phyloP scores from a whole-genome alignment of 2,113 vertebrate genomes.

The Todiramphus chloris region DNA sequence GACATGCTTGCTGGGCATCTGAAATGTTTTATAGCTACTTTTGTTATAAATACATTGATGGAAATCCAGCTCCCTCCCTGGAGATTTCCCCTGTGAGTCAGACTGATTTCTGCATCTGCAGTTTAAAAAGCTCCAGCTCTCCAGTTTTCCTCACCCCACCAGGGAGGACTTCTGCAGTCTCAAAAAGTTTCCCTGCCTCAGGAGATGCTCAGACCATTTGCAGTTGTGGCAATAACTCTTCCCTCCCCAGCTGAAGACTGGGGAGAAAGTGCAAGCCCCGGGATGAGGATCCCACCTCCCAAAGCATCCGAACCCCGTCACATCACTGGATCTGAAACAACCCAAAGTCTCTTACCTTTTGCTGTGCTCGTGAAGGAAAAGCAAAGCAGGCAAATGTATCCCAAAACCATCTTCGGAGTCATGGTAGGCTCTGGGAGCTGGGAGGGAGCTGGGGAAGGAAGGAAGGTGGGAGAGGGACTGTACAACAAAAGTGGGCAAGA shows the following conservation, averaged over 20 bases:
- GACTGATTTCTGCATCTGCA: background rate
- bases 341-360: constrained; percentile 36
- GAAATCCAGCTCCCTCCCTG: background rate
- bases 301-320: fast-evolving
- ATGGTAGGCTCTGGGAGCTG: constrained; percentile 14
- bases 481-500: background rate
- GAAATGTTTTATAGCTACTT: background rate
- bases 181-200: fast-evolving
- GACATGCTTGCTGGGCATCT: background rate
- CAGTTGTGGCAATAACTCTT: background rate
- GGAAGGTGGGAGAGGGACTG: background rate
- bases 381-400: constrained; percentile 9
- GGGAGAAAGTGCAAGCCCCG: background rate
- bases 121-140: background rate
- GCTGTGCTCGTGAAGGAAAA: background rate
- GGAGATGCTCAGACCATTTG: background rate
- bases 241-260: background rate
- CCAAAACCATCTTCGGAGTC: fast-evolving
- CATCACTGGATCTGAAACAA: background rate
- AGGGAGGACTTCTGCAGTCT: background rate
- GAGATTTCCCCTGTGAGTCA: background rate
- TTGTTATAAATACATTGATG: background rate
- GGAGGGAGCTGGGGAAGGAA: background rate
- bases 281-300: background rate
- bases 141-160: background rate